Percentiles rank a stretch among this genome's conserved stretches.
Conservation (phyloP, 1,140 invertebrate genomes). For the Drosophila murphyi region DNA sequence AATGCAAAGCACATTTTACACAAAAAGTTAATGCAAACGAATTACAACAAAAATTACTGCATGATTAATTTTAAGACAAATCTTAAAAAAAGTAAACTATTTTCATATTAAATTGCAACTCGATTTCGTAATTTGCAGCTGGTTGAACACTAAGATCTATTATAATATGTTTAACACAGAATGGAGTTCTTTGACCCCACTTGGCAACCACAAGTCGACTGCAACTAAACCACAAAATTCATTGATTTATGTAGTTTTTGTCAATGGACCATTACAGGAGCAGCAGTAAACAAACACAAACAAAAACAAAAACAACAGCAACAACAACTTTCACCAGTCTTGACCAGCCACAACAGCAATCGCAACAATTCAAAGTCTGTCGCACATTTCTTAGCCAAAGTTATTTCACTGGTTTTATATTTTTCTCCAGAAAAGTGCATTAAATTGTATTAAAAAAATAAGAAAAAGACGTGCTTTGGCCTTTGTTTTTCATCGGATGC, state of each 20-base stretch:
- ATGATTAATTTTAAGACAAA: not conserved
- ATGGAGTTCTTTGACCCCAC: constrained; percentile 9
- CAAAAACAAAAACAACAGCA: constrained; percentile 9
- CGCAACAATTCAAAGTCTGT: constrained; percentile 38
- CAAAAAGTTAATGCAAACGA: too few relatives aligned
- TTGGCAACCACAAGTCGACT: constrained; percentile 6
- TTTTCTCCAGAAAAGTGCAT: constrained; percentile 33
- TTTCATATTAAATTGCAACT: not conserved
- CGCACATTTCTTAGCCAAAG: constrained; percentile 35
- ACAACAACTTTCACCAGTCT: constrained; percentile 49
- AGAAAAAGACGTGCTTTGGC: constrained; percentile 8
- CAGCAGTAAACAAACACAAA: constrained; percentile 32
- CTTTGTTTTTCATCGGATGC: constrained; percentile 18
- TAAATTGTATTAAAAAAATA: constrained; percentile 2
- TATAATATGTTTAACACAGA: not conserved
- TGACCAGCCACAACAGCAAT: constrained; percentile 43
- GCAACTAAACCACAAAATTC: constrained; percentile 42
- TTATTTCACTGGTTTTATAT: constrained; percentile 51
- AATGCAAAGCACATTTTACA: not conserved
- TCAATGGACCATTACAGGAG: constrained; percentile 50
- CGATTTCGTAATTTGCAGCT: not conserved
- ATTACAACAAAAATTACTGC: not conserved
- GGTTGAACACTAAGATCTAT: not conserved
- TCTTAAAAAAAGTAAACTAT: not conserved
- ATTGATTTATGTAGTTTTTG: constrained; percentile 63